These are phyloP conservation scores for Clupea harengus DNA, from an alignment of 2,113 vertebrate genomes.

Conservation along the genomic window DNA sequence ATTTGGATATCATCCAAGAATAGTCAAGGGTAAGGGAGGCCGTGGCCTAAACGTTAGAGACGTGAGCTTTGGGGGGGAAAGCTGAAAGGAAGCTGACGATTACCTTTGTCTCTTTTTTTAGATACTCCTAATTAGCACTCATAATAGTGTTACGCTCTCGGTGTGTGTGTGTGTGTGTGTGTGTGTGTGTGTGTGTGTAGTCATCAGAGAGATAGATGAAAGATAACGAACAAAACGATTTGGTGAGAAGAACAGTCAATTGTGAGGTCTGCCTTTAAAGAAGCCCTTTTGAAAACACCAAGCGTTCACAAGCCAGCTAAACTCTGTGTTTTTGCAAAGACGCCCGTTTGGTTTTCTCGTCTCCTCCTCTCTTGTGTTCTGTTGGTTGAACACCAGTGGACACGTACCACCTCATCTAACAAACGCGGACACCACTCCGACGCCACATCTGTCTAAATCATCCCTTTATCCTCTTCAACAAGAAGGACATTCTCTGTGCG, in stretches of 20 bases:
- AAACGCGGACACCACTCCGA: too few species aligned
- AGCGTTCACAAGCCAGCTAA: not conserved
- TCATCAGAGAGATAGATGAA: not conserved
- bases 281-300: not conserved
- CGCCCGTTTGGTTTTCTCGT: too few species aligned
- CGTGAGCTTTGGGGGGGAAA: too few species aligned
- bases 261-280: not conserved
- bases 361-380: too few species aligned
- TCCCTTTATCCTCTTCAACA: too few species aligned
- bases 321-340: too few species aligned
- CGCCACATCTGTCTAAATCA: too few species aligned
- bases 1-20: slow-evolving; percentile 44
- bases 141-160: not conserved
- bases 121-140: not conserved
- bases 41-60: too few species aligned
- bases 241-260: not conserved
- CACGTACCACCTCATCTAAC: too few species aligned
- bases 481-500: too few species aligned
- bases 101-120: not conserved
- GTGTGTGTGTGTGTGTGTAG: not conserved
- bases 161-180: not conserved
- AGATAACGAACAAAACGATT: not conserved
- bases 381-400: too few species aligned
- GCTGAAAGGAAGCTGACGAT: not conserved
- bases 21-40: not conserved